These are phyloP conservation scores for Xenopus laevis DNA, from an alignment of 2,113 vertebrate species.

Conservation along the genomic window DNA sequence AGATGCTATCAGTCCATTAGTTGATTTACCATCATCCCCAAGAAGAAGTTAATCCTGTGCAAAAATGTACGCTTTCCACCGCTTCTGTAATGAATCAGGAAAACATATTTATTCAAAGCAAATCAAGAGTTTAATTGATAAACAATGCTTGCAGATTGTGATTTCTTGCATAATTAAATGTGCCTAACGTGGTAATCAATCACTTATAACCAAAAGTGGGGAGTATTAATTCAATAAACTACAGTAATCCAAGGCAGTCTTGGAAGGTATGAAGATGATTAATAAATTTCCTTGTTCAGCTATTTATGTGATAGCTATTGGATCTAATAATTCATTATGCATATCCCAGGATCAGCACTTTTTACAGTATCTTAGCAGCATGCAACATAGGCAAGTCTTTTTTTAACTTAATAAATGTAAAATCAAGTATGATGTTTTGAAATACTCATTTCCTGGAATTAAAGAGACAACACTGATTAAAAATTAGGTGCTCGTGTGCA, in stretches of 20 bases:
- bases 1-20: neutral
- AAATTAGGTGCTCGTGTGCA: too few species aligned
- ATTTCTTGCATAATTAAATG: conserved; percentile 32
- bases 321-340: conserved; percentile 8
- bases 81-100: neutral
- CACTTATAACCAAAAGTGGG: conserved; percentile 19
- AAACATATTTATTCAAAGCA: conserved; percentile 10
- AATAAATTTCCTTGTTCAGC: neutral
- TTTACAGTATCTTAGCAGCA: neutral
- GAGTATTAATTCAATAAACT: conserved; percentile 17
- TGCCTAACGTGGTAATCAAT: conserved; percentile 20
- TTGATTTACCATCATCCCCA: neutral
- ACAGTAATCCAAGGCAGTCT: conserved; percentile 14
- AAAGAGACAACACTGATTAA: too few species aligned
- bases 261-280: conserved; percentile 3
- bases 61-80: neutral
- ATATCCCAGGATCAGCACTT: neutral
- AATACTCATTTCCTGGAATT: neutral
- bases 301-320: conserved; percentile 5
- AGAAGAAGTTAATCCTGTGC: neutral
- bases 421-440: neutral
- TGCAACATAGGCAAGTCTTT: neutral
- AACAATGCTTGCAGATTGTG: conserved; percentile 27
- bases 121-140: conserved; percentile 6
- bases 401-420: neutral